Base-by-base conservation (phyloP, 37 sponge, comb jelly and placozoan genomes). In the Dysidea cf. avara region DNA sequence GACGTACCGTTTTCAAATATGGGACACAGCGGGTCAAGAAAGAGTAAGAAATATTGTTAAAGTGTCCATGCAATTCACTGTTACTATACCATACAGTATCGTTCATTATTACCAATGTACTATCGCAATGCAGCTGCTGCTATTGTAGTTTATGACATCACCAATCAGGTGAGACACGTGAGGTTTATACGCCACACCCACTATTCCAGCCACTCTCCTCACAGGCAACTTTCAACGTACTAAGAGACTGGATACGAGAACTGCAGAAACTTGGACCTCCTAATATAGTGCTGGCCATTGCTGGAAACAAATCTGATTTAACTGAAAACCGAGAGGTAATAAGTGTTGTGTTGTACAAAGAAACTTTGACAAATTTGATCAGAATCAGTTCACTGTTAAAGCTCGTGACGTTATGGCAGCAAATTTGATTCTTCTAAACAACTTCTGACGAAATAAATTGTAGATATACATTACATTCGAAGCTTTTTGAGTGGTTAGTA, bases 21-120 rank as follows among this genome's bases (percentile, higher is more conserved):
- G 94, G 94, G 94, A 93, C 68, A 90, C 91, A 60, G 91, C 92
- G 28, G 94, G 91, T 1, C 92, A 93, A 49, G 92, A 93, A 55
- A 85, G 81, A 59, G 91, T 89, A 65, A 50, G 81, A 47, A 28
- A 31, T 20, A 21, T 16, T 25, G 1, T 22, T n/a, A n/a, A n/a
- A n/a, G n/a, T n/a, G n/a, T n/a, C n/a, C n/a, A n/a, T n/a, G 16
- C 59, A 55, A 24, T 28, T 18, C 52, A 17, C 24, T 33, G 31
- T 48, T 13, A 30, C 11, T 56, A 28, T 21, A 14, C 7, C 25
- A 53, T 28, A 29, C 66, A 93, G 94, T 93, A 93, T 78, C 91
- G 94, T 0, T 84, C 86, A 7, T 71, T 93, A 25, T 53, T 85
- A 21, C 94, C 94, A 13, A 93, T 93, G 94, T 93, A 93, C 77